Percentiles rank a stretch among this genome's conserved stretches.
Conservation (phyloP, 2,888 invertebrate genomes). For the Ariolimax columbianus region DNA sequence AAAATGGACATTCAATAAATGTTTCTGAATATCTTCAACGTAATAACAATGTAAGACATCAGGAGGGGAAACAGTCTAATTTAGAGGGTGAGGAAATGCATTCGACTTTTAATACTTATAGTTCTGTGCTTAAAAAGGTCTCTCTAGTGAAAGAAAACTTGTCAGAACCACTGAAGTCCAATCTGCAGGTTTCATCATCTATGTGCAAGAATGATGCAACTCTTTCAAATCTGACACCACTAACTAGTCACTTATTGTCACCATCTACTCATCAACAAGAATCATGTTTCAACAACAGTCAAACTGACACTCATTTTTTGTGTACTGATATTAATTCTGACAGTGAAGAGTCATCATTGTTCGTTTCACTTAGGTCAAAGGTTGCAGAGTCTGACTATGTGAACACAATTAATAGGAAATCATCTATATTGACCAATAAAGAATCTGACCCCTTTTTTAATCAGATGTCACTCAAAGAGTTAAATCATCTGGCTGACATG, state of each 20-base stretch:
- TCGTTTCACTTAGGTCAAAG: not conserved
- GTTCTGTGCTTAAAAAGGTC: not conserved
- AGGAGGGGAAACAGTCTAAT: too few species aligned
- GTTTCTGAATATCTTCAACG: too few species aligned
- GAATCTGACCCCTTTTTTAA: constrained; percentile 36
- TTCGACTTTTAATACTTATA: not conserved
- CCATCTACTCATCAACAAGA: not conserved
- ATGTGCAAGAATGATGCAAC: not conserved
- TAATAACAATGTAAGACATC: not conserved
- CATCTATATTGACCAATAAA: constrained; percentile 13
- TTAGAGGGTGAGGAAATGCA: not conserved
- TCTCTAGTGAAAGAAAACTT: not conserved
- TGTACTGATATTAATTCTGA: not conserved
- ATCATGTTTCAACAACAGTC: not conserved
- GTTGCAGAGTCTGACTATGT: not conserved
- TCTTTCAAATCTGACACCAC: not conserved
- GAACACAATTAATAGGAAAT: not conserved
- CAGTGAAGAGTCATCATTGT: not conserved
- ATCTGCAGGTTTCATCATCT: constrained; percentile 5
- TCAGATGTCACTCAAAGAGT: not conserved
- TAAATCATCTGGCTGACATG: not conserved
- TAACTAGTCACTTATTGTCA: not conserved
- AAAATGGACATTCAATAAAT: not conserved
- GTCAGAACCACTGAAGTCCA: not conserved
- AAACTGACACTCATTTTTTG: not conserved